These are phyloP conservation scores for Bruchidius siliquastri DNA, from an alignment of 2,888 invertebrate species.

Conservation along the genomic window DNA sequence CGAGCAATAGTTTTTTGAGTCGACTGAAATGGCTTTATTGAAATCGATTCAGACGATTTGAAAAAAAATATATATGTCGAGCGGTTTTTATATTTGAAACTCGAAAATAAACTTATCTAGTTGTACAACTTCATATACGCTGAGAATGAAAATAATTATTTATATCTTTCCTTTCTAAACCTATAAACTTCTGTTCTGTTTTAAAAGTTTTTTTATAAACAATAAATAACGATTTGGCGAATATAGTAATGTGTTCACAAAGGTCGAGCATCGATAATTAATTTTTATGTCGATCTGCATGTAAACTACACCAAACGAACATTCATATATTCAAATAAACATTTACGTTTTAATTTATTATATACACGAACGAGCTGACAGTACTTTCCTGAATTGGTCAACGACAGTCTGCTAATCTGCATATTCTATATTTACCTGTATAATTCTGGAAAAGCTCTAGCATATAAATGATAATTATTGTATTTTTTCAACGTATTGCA, in stretches of 20 bases:
- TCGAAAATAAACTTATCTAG: too few species aligned
- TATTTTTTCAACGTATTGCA: not conserved
- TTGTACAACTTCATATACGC: too few species aligned
- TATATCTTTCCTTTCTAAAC: too few species aligned
- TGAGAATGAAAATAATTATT: too few species aligned
- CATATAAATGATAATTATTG: not conserved
- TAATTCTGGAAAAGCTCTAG: not conserved
- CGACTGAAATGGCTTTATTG: too few species aligned
- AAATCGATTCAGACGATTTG: too few species aligned
- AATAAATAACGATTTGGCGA: not conserved
- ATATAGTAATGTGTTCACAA: not conserved
- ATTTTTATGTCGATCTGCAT: not conserved
- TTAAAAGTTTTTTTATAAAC: not conserved
- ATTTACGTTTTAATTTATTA: not conserved
- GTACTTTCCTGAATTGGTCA: not conserved
- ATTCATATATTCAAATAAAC: not conserved
- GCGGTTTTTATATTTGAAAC: too few species aligned
- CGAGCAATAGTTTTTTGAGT: too few species aligned
- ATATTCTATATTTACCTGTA: not conserved
- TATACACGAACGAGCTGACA: not conserved
- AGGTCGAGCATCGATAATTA: not conserved
- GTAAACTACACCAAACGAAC: not conserved
- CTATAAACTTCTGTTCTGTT: too few species aligned
- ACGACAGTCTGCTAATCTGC: not conserved
- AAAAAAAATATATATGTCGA: too few species aligned